These are phyloP conservation scores for Metalampra italica DNA, from an alignment of 2,888 invertebrate species.

Conservation along the genomic window DNA sequence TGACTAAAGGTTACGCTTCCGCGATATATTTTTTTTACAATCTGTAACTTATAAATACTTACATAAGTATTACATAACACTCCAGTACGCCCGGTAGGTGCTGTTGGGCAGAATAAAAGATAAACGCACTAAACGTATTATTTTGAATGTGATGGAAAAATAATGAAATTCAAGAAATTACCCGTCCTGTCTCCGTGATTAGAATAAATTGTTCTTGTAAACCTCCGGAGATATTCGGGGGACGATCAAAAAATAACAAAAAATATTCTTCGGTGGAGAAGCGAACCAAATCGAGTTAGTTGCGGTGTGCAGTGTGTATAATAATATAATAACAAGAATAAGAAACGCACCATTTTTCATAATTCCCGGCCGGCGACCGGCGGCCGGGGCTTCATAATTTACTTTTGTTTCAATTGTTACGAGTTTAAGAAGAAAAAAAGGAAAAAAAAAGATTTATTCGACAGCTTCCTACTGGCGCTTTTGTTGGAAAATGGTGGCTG, in stretches of 20 bases:
- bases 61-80: no score
- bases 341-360: slow-evolving; percentile 51
- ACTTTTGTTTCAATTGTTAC: slow-evolving; percentile 74
- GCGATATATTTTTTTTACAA: no score
- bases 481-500: slow-evolving; percentile 33
- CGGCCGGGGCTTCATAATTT: slow-evolving; percentile 54
- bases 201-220: slow-evolving; percentile 11
- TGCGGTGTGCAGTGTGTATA: slow-evolving; percentile 7
- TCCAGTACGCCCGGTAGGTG: no score
- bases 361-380: slow-evolving; percentile 47
- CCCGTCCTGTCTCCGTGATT: neutral
- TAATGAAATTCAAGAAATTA: neutral
- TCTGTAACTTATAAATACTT: no score
- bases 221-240: slow-evolving; percentile 11
- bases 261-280: slow-evolving; percentile 8
- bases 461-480: slow-evolving; percentile 35
- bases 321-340: slow-evolving; percentile 18
- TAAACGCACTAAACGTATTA: no score
- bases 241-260: slow-evolving; percentile 16
- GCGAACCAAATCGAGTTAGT: slow-evolving; percentile 16
- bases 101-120: no score
- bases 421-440: slow-evolving; percentile 45
- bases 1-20: no score
- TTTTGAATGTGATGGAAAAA: no score
- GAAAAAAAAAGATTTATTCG: slow-evolving; percentile 52